These are phyloP conservation scores for Xyrichtys novacula DNA, from an alignment of 2,797 vertebrate genomes.

Conservation along the genomic window DNA sequence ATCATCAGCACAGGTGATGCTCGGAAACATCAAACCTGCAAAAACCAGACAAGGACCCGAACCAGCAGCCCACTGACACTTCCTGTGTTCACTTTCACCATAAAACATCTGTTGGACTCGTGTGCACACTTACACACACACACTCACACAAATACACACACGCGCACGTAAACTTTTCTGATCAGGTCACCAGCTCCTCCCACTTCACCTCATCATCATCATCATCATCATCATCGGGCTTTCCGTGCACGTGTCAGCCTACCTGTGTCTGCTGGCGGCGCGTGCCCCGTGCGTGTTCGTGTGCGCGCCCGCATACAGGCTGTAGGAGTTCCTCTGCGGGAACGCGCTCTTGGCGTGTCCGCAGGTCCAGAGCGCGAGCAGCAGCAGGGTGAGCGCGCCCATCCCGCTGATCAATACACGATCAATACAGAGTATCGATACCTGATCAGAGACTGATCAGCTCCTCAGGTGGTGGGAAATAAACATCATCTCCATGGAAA, in stretches of 20 bases:
- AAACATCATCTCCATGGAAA: slow-evolving; percentile 51
- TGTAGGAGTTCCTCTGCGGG: slow-evolving; percentile 66
- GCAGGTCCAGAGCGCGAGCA: slow-evolving; percentile 66
- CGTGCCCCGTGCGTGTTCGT: slow-evolving; percentile 61
- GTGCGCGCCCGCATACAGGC: slow-evolving; percentile 63
- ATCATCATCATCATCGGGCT: slow-evolving; percentile 9
- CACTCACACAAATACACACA: not conserved
- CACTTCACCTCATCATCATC: slow-evolving; percentile 2
- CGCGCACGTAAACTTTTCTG: slow-evolving; percentile 18
- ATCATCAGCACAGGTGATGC: not conserved
- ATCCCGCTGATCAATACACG: slow-evolving; percentile 56
- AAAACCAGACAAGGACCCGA: not conserved
- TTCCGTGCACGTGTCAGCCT: slow-evolving; percentile 58
- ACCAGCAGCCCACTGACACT: slow-evolving; percentile 9
- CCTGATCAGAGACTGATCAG: slow-evolving; percentile 1
- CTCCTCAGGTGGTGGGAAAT: slow-evolving; percentile 25
- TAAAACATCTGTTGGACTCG: slow-evolving; percentile 11
- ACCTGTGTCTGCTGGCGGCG: slow-evolving; percentile 76
- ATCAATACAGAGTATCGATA: slow-evolving; percentile 31
- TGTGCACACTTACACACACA: not conserved
- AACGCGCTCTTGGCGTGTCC: slow-evolving; percentile 64
- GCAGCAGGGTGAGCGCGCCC: slow-evolving; percentile 52
- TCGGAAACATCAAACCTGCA: not conserved
- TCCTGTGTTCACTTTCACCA: slow-evolving; percentile 11
- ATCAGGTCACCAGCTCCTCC: slow-evolving; percentile 20